Evolutionary conservation across 2,113 vertebrate genomes (phyloP).

Genomic region (Isichthys henryi): DNA sequence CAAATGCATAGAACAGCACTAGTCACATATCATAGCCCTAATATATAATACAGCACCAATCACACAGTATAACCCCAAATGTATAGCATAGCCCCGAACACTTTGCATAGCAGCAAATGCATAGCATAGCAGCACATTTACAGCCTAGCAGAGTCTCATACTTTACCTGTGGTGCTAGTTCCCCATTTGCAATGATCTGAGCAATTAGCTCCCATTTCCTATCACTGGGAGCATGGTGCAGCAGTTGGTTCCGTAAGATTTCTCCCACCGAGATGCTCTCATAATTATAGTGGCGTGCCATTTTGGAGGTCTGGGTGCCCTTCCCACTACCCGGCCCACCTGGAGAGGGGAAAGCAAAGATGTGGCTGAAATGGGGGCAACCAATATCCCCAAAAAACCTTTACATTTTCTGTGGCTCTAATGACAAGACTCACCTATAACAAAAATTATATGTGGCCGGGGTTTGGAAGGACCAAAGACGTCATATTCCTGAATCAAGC

Average conservation of each 20-base stretch:
- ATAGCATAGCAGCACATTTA: background rate
- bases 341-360: slow-evolving; percentile 17
- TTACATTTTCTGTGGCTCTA: background rate
- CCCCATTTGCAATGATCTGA: slow-evolving; percentile 52
- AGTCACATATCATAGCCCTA: background rate
- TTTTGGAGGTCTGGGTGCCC: slow-evolving; percentile 54
- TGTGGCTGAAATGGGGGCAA: background rate
- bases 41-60: background rate
- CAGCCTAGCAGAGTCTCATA: background rate
- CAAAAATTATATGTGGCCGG: slow-evolving; percentile 54
- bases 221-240: slow-evolving; percentile 51
- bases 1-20: background rate
- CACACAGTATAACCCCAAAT: background rate
- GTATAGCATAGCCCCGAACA: background rate
- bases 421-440: slow-evolving; percentile 47
- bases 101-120: background rate
- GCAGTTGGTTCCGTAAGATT: slow-evolving; percentile 52
- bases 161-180: slow-evolving; percentile 41
- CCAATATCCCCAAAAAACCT: background rate
- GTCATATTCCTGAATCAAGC: slow-evolving; percentile 58
- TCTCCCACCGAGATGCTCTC: slow-evolving; percentile 54
- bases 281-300: slow-evolving; percentile 47
- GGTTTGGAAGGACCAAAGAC: slow-evolving; percentile 50
- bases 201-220: slow-evolving; percentile 61
- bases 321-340: slow-evolving; percentile 60